Base-by-base conservation (phyloP, 2,888 invertebrate genomes). In the Dryococelus australis region DNA sequence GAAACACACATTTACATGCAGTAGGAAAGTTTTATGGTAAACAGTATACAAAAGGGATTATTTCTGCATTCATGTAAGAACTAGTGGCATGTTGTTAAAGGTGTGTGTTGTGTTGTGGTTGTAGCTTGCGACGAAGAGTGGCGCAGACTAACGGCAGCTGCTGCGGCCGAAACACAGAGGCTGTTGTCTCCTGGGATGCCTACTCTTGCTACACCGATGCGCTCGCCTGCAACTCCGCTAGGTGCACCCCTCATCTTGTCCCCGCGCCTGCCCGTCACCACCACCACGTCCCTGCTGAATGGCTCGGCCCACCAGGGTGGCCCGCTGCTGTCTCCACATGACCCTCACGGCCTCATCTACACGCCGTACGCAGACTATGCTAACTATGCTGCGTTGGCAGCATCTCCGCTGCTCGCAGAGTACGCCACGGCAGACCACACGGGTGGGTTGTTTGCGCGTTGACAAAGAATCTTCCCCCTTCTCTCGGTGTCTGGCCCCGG, bases 221-320 rank as follows among this genome's bases (percentile, higher is more conserved):
- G 96, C 88, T 93, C 93, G 24, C 94, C 95, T 4, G 95, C 94
- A 86, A 96, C 97, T 16, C 98, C 98, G 0, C 92, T 98, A 88
- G 98, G 99, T 47, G 98, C 98, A 0, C 99, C 98, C 4, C 94
- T 99, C 91, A 98, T 99, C 91, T 95, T 99, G 89, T 98, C 98
- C 83, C 97, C 98, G 88, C 95, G 98, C 90, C 96, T 98, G 95
- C 97, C 97, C 24, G 96, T 96, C 88, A 96, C 96, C 86, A 97
- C 96, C 87, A 96, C 96, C 81, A 96, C 96, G 85, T 94, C 94
- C 86, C 93, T 95, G 81, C 91, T 94, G 88, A 94, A 93, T 91
- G 95, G 94, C 88, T 94, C 94, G 89, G 87, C 91, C 94, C 65
- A 65, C 65, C 65, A 65, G 65, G 65, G 24, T 8, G 95, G 85